A percentile compares a stretch with the other conserved stretches of the same genome.
phyloP scores from a whole-genome alignment of 2,797 vertebrate genomes.

The Pangasius mekongensis region DNA sequence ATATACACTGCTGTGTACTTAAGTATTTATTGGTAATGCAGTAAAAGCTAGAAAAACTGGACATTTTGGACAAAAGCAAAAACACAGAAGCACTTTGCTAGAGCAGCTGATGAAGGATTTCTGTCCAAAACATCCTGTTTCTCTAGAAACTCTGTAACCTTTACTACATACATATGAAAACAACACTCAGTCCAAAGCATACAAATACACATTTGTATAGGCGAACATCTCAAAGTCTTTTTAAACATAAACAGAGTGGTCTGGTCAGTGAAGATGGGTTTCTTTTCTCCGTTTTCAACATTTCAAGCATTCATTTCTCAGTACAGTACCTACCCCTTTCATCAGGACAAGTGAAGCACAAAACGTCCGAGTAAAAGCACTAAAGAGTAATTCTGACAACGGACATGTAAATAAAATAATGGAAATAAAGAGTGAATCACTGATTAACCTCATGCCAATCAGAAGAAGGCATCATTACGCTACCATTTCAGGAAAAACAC shows the following conservation, averaged over 20 bases:
- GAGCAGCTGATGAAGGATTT: background rate
- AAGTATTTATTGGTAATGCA: background rate
- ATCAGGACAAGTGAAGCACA: background rate
- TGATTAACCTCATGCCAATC: background rate
- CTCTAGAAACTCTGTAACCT: background rate
- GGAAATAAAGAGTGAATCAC: background rate
- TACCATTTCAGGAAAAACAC: background rate
- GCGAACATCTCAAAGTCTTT: background rate
- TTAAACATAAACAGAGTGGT: background rate
- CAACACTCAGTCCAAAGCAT: background rate
- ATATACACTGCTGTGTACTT: background rate
- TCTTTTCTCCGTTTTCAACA: background rate
- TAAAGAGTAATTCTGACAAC: background rate
- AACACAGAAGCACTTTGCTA: too few relatives aligned
- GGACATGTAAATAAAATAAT: background rate
- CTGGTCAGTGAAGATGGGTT: constrained; percentile 5
- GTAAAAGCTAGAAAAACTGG: background rate
- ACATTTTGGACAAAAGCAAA: background rate
- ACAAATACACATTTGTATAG: background rate
- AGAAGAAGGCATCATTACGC: background rate
- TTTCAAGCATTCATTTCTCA: background rate
- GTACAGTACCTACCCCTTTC: background rate
- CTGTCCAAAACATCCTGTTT: background rate
- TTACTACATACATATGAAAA: background rate
- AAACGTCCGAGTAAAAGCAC: background rate